Conservation (phyloP, 2,888 invertebrate genomes). For the Exephanes ischioxanthus region DNA sequence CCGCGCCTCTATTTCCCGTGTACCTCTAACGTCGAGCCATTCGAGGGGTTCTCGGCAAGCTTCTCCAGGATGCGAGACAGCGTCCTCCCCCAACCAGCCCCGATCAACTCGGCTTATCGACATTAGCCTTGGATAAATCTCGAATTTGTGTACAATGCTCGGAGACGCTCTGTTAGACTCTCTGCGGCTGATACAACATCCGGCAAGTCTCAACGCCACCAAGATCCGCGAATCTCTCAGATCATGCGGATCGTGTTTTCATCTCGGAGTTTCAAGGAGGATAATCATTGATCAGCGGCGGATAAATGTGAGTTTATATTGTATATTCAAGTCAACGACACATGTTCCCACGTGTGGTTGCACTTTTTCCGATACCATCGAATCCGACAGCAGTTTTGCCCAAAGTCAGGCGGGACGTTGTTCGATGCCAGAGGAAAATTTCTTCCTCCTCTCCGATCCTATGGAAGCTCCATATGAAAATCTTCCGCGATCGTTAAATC, state of each 20-base stretch:
- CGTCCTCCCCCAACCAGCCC: not conserved
- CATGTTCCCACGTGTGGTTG: not conserved
- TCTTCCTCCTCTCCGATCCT: not conserved
- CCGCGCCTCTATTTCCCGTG: slow-evolving; percentile 18
- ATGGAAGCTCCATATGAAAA: not conserved
- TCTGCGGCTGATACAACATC: slow-evolving; percentile 1
- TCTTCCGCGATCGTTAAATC: not conserved
- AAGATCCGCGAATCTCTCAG: slow-evolving; percentile 14
- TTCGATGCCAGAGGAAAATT: not conserved
- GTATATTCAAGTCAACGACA: not conserved
- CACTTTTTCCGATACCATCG: not conserved
- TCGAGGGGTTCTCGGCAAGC: slow-evolving; percentile 15
- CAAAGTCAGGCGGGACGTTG: not conserved
- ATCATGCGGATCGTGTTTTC: not conserved
- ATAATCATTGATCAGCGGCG: not conserved
- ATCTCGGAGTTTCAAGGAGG: not conserved
- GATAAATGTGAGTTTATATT: not conserved
- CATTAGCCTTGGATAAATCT: slow-evolving; percentile 63
- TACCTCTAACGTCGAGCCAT: slow-evolving; percentile 42
- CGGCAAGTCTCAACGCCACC: not conserved
- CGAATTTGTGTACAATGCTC: slow-evolving; percentile 55
- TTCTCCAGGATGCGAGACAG: slow-evolving; percentile 17
- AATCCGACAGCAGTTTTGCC: not conserved
- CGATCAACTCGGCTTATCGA: slow-evolving; percentile 62
- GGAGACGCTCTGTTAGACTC: slow-evolving; percentile 27